phyloP scores from a whole-genome alignment of 2,113 vertebrate species.

The Dromaius novaehollandiae region DNA sequence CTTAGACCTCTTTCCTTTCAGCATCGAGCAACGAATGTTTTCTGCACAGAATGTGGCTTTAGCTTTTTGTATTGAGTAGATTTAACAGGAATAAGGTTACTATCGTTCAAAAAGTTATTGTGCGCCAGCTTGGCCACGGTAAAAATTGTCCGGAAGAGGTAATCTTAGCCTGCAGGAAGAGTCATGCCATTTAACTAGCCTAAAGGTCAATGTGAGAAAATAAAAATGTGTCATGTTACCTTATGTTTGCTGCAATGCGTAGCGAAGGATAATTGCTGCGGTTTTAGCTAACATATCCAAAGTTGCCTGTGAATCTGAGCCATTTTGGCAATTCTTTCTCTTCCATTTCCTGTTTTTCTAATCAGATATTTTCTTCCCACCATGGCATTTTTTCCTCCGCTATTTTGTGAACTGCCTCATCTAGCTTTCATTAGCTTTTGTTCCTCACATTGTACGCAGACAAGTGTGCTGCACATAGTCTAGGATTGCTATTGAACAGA shows the following conservation, averaged over 20 bases:
- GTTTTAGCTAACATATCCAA: not conserved
- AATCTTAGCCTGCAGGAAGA: not conserved
- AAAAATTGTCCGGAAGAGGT: not conserved
- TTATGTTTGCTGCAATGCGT: not conserved
- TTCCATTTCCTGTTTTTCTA: not conserved
- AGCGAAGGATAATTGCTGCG: not conserved
- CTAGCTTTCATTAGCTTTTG: slow-evolving; percentile 12
- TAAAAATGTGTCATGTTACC: not conserved
- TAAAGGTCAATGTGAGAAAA: not conserved
- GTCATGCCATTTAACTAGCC: not conserved
- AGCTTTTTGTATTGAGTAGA: not conserved
- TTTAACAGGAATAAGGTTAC: not conserved
- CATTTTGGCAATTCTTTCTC: not conserved
- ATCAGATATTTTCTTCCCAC: slow-evolving; percentile 1
- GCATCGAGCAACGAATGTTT: not conserved
- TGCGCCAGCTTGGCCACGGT: not conserved
- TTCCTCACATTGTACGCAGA: not conserved
- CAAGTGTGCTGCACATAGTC: not conserved
- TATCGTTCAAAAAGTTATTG: not conserved
- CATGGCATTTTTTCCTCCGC: not conserved
- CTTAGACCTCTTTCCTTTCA: not conserved
- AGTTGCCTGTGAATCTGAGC: not conserved
- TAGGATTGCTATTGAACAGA: not conserved
- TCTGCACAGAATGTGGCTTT: not conserved
- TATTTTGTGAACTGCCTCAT: not conserved